phyloP scores from a whole-genome alignment of 1,140 invertebrate species.

The Mactra quadrangularis region DNA sequence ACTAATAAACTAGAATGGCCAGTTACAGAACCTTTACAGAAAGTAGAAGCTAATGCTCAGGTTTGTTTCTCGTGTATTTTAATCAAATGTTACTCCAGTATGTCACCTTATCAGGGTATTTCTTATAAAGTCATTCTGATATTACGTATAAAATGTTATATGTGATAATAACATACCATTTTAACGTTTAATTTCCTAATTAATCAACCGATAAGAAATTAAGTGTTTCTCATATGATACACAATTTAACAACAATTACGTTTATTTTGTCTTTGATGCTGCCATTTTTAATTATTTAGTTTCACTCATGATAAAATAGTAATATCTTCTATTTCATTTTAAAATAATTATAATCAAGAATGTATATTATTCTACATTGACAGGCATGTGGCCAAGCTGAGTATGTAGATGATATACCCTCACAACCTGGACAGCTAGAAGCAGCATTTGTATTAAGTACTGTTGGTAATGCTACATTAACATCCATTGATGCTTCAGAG shows the following conservation, averaged over 20 bases:
- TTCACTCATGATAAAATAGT: no score
- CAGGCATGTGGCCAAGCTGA: constrained; percentile 82
- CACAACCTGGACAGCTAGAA: constrained; percentile 78
- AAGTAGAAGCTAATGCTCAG: constrained; percentile 90
- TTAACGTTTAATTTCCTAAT: no score
- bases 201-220: no score
- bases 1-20: constrained; percentile 90
- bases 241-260: no score
- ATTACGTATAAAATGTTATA: no score
- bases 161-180: no score
- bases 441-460: constrained; percentile 83
- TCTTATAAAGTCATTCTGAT: not conserved
- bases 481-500: constrained; percentile 66
- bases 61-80: constrained; percentile 35
- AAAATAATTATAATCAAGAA: no score
- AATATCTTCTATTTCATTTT: no score
- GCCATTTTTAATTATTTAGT: no score
- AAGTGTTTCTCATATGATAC: no score
- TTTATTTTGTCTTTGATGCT: no score
- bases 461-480: constrained; percentile 79
- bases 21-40: constrained; percentile 90
- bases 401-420: constrained; percentile 83
- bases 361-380: no score
- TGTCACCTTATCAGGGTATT: not conserved
- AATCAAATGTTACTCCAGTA: not conserved